phyloP scores from a whole-genome alignment of 2,797 vertebrate genomes.

The Psittacula echo region DNA sequence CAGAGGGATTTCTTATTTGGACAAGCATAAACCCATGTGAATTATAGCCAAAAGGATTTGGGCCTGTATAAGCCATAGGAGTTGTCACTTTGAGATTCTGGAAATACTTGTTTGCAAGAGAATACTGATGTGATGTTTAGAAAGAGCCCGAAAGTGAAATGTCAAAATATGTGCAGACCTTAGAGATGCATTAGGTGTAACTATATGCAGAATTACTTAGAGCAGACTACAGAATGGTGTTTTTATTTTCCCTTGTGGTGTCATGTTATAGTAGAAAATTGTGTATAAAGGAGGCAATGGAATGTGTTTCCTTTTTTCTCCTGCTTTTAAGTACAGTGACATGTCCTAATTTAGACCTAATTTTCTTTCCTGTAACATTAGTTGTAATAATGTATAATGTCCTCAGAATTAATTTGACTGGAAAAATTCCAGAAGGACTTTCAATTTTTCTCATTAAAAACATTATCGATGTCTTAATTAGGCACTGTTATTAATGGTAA shows the following conservation, averaged over 20 bases:
- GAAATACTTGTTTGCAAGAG: background rate
- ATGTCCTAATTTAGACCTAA: constrained; percentile 74
- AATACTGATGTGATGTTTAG: background rate
- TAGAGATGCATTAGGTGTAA: background rate
- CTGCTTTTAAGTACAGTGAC: constrained; percentile 74
- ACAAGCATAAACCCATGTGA: background rate
- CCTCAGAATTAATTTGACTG: constrained; percentile 80
- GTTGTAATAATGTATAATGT: constrained; percentile 78
- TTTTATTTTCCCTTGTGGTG: constrained; percentile 19
- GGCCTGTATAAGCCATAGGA: background rate
- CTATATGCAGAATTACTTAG: background rate
- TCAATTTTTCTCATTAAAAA: constrained; percentile 84
- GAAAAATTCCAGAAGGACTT: constrained; percentile 83
- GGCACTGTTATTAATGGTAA: constrained; percentile 77
- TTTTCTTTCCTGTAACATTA: constrained; percentile 80
- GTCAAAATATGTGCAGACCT: constrained; percentile 2
- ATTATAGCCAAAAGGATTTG: background rate
- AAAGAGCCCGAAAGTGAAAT: background rate
- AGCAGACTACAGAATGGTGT: background rate
- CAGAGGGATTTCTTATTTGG: background rate
- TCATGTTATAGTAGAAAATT: background rate
- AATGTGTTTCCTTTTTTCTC: background rate
- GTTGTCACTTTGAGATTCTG: background rate
- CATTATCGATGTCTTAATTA: constrained; percentile 84
- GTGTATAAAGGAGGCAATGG: background rate